A percentile compares a stretch with the other conserved stretches of the same genome.
Conservation (phyloP, 2,888 invertebrate species). For the Machimus atricapillus region DNA sequence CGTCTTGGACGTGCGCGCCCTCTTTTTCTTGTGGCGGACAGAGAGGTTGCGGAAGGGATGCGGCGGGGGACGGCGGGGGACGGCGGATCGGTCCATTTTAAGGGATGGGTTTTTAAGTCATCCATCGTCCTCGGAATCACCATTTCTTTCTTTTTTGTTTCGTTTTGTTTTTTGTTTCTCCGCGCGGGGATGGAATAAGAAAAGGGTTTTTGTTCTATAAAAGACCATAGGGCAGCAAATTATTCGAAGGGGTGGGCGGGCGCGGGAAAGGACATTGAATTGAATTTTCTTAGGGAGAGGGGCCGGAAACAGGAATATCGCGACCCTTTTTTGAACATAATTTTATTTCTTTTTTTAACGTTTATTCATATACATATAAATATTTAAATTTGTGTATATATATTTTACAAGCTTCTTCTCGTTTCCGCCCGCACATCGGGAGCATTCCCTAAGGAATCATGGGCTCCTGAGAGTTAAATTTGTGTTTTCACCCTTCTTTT, state of each 20-base stretch:
- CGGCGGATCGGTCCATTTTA: background rate
- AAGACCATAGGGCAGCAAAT: too few relatives aligned
- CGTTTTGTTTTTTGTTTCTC: background rate
- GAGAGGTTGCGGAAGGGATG: background rate
- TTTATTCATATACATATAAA: background rate
- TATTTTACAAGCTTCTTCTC: background rate
- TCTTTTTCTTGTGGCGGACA: background rate
- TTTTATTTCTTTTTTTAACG: background rate
- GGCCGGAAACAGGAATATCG: too few relatives aligned
- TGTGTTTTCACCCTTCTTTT: constrained; percentile 1
- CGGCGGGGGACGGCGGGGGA: background rate
- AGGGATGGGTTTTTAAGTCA: background rate
- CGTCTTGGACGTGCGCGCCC: background rate
- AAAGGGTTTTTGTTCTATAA: background rate
- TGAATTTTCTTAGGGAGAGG: too few relatives aligned
- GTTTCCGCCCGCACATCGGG: background rate
- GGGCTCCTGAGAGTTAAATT: background rate
- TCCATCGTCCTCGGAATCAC: constrained; percentile 23
- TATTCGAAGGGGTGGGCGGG: too few relatives aligned
- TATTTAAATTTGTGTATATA: background rate
- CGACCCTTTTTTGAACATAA: too few relatives aligned
- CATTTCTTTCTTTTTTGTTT: background rate
- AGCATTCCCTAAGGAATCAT: background rate
- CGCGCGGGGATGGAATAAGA: background rate
- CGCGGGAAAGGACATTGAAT: too few relatives aligned